Evolutionary conservation across 2,113 vertebrate species (phyloP), one percentile per base, ranked within the genome.

Genomic region (Antennarius striatus): DNA sequence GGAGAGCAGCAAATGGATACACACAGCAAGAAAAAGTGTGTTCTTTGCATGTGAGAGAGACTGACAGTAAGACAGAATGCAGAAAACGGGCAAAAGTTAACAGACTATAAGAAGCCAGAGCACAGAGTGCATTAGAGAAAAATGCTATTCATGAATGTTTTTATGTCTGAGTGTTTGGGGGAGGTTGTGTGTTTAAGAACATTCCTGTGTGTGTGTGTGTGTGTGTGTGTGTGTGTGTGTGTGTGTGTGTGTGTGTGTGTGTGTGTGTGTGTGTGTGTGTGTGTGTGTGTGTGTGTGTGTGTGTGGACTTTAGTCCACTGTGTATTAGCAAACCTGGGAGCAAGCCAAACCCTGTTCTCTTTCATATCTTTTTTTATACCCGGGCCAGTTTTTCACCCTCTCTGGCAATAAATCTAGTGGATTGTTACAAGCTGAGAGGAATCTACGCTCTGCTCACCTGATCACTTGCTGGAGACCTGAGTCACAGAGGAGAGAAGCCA

Each of bases 351-450:
- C 22, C 45, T 43, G 53, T 50, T 36, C 58, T 49, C 32, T 36
- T 36, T 7, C 32, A 16, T 55, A 40, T 68, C n/a, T 76, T 60
- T 56, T 56, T 75, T 63, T 53, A 49, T 52, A 53, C 42, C 12
- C 17, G 3, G 17, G 29, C 59, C 69, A 22, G 55, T 45, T 64
- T 73, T 52, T 49, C 66, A 73, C 39, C 56, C 29, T 66, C 49
- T 68, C 52, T 67, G 67, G 82, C 80, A 84, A 77, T 81, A 58
- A 74, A 51, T 51, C 73, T 51, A 42, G 30, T 90, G 81, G 83
- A 80, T 80, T 61, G 76, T 58, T 71, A 17, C 86, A 84, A 81
- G 86, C 70, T 86, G 79, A 59, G 75, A 52, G 28, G 68, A 63
- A 69, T 74, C 60, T 13, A 10, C 22, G 42, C 72, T 63, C 67